Evolutionary conservation across 2,888 invertebrate species (phyloP).

Genomic region (Dione vanillae): DNA sequence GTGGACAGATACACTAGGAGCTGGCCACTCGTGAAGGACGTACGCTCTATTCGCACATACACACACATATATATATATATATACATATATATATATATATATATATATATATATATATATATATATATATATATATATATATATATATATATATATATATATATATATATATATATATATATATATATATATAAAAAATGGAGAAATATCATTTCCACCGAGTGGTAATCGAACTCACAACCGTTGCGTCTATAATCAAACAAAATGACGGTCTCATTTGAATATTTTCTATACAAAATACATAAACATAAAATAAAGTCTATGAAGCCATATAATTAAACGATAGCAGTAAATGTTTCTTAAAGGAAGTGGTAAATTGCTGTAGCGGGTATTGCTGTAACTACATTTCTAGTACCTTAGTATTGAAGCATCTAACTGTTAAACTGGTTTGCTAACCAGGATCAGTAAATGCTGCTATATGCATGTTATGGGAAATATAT

Average conservation of each 20-base stretch:
- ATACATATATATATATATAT: too few relatives aligned
- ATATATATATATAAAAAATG: too few relatives aligned
- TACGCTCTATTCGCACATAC: conserved; percentile 37
- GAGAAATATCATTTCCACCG: too few relatives aligned
- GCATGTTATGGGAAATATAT: not conserved
- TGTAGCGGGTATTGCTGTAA: conserved; percentile 17
- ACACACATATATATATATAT: too few relatives aligned
- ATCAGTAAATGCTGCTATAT: not conserved
- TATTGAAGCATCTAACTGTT: conserved; percentile 18
- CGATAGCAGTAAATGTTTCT: conserved; percentile 16
- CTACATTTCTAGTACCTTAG: conserved; percentile 6
- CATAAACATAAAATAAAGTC: not conserved
- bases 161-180: too few relatives aligned
- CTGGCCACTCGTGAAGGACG: conserved; percentile 41
- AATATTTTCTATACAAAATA: not conserved
- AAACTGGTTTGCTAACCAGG: conserved; percentile 8
- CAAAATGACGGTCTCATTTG: too few relatives aligned
- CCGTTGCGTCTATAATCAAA: too few relatives aligned
- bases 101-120: too few relatives aligned
- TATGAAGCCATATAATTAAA: conserved; percentile 4
- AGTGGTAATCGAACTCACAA: too few relatives aligned
- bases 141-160: too few relatives aligned
- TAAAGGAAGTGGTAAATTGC: conserved; percentile 17
- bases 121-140: too few relatives aligned
- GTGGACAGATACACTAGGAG: not conserved